Evolutionary conservation across 2,888 invertebrate genomes (phyloP), one percentile per base, ranked within the genome.

Genomic region (Trichacis sp.): DNA sequence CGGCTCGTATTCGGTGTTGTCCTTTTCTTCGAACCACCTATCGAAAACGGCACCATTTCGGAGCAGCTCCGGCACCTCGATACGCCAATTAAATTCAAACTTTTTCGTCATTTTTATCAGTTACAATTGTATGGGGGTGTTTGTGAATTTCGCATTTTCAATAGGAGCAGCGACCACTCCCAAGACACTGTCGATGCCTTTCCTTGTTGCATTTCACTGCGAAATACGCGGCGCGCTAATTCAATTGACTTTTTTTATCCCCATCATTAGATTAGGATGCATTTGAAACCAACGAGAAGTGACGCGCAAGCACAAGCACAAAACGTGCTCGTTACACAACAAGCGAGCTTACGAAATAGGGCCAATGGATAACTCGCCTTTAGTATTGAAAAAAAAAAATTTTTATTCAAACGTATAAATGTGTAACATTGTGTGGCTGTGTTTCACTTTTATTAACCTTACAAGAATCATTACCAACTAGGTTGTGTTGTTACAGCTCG

Each of bases 81-180:
- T 86, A 71, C 86, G 87, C 91, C 91, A 91, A 83, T 89, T 88
- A 82, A 90, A 91, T 75, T 91, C 89, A 80, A 88, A 90, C 77
- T 87, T 88, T 80, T 91, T 91, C 72, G 91, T 90, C 89, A 89
- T 89, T 67, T 68, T 75, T 24, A n/a, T n/a, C n/a, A n/a, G n/a
- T n/a, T n/a, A n/a, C n/a, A n/a, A n/a, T n/a, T n/a, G n/a, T n/a
- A n/a, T n/a, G n/a, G n/a, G n/a, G n/a, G n/a, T n/a, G n/a, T n/a
- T n/a, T n/a, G n/a, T n/a, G n/a, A n/a, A n/a, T n/a, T n/a, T n/a
- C n/a, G n/a, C n/a, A n/a, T n/a, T n/a, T n/a, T n/a, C n/a, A n/a
- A n/a, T n/a, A n/a, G n/a, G n/a, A n/a, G n/a, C n/a, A n/a, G n/a
- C n/a, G n/a, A n/a, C n/a, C n/a, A n/a, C n/a, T n/a, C n/a, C n/a